Base-by-base conservation (phyloP, 2,888 invertebrate genomes). In the Formica aserva region DNA sequence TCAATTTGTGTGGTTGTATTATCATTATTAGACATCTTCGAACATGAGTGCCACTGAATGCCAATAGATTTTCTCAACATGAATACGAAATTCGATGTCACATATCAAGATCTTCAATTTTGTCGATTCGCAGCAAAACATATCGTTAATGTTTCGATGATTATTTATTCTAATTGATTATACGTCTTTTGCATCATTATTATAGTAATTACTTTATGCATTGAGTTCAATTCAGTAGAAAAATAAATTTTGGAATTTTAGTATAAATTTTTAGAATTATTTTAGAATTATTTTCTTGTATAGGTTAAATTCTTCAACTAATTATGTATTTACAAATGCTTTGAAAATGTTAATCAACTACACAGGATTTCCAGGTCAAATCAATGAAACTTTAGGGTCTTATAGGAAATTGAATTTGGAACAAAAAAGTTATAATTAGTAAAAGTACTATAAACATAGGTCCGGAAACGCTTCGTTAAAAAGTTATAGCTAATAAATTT, bases 71-170 rank as follows among this genome's bases (percentile, higher is more conserved):
- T 62, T 62, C 26, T 48, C 38, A 22, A 18, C 45, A 26, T 22
- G 29, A 67, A 48, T n/a, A 35, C 15, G 35, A 48, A 48, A 26
- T 69, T 82, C 60, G 57, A 76, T 81, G 48, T 82, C 74, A 18
- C 32, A 29, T 13, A 48, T 22, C 3, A 75, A 76, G 45, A 45
- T 82, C 67, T 45, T 69, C 69, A 83, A 77, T 77, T 22, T 35
- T 8, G n/a, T n/a, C 63, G 63, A 82, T 55, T 62, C 57, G 22
- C 13, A 4, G 0, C 26, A 63, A 69, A 60, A 38, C 32, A 29
- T 13, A 32, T 38, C 13, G 2, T 4, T 18, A 13, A 15, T 26
- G 2, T 48, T 62, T 74, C n/a, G 15, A 76, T 15, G 15, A 18
- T 38, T 52, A 65, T 48, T 62, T 45, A n/a, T 4, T 15, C 13